These are phyloP conservation scores for Rhynchopsitta pachyrhyncha DNA, from an alignment of 2,113 vertebrate genomes.

Conservation along the genomic window DNA sequence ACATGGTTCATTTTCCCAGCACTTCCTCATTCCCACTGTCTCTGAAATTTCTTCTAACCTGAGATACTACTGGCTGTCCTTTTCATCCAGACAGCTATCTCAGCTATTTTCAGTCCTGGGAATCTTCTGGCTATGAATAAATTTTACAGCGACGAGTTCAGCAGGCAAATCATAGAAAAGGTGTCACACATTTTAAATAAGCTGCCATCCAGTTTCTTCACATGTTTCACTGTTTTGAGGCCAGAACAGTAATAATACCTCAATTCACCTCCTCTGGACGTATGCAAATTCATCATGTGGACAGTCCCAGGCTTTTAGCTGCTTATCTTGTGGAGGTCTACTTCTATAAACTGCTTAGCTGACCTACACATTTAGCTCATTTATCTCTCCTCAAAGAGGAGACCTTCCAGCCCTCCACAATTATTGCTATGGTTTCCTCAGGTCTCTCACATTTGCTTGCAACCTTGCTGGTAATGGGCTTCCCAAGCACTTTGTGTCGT, in stretches of 20 bases:
- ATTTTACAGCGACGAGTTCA: background rate
- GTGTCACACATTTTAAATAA: background rate
- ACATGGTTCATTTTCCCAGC: background rate
- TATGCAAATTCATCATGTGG: background rate
- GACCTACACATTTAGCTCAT: background rate
- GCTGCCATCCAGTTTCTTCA: background rate
- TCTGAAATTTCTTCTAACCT: background rate
- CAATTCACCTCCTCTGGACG: background rate
- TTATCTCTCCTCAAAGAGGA: background rate
- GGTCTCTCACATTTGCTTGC: background rate
- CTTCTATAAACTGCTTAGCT: background rate
- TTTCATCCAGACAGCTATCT: background rate
- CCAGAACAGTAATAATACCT: background rate
- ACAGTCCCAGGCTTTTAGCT: background rate
- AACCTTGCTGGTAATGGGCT: background rate
- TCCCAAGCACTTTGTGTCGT: background rate
- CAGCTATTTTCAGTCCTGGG: background rate
- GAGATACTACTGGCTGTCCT: background rate
- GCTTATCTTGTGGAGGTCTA: background rate
- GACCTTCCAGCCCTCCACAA: background rate
- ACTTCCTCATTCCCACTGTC: background rate
- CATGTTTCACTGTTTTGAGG: background rate
- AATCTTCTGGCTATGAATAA: background rate
- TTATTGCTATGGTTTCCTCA: background rate
- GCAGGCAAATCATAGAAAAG: background rate